Conservation (phyloP, 2,113 vertebrate genomes). For the Prunella fulvescens region DNA sequence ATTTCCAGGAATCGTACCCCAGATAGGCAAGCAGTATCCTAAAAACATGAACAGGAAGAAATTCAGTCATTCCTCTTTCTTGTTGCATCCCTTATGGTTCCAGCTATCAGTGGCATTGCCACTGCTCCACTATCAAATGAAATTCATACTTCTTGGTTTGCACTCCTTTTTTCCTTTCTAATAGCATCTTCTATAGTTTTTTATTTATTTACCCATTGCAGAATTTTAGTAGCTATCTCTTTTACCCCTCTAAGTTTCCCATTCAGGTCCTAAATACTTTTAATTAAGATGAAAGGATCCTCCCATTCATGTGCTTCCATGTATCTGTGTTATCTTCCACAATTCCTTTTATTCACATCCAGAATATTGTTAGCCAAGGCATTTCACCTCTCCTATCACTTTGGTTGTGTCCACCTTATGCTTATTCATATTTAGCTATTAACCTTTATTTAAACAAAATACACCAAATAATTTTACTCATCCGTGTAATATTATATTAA, state of each 20-base stretch:
- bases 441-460: neutral
- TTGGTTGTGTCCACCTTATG: neutral
- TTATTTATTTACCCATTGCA: neutral
- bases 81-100: neutral
- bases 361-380: neutral
- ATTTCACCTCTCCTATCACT: neutral
- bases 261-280: neutral
- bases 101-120: neutral
- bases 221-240: neutral
- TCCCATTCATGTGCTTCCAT: neutral
- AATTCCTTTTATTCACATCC: neutral
- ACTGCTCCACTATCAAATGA: neutral
- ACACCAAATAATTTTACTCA: neutral
- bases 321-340: rapidly evolving
- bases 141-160: neutral
- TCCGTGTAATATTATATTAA: neutral
- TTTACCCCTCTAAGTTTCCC: neutral
- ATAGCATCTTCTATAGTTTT: neutral
- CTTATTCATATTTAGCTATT: neutral
- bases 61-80: neutral
- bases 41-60: neutral
- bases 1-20: neutral
- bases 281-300: neutral
- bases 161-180: neutral
- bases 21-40: neutral